Base-by-base conservation (phyloP, 1,140 invertebrate species). In the Temnothorax curvispinosus region DNA sequence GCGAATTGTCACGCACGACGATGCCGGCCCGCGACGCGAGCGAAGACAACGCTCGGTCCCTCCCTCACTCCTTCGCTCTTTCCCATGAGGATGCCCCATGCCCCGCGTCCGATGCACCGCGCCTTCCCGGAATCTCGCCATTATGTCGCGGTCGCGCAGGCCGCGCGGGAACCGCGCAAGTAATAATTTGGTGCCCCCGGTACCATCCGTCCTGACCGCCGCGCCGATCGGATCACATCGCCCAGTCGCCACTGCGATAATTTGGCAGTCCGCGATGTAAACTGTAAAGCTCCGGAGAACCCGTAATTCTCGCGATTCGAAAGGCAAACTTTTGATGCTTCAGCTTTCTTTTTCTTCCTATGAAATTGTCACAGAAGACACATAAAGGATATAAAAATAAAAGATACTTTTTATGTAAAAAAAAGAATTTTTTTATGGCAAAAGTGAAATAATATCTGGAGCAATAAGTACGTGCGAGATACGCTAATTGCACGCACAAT, bases 111-210 rank as follows among this genome's bases (percentile, higher is more conserved):
- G 54, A 56, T 32, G 21, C 44, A 27, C n/a, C 65, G 50, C 6
- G 74, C 13, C 81, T 90, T 91, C 82, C 76, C 11, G 77, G 87
- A 90, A 91, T 91, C 82, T 82, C 77, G 50, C 50, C 81, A 84
- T 88, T 85, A 71, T 32, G n/a, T 18, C 21, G 47, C 41, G 50
- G 44, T 38, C 15, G 15, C 52, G 21, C 27, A 56, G 60, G 69
- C 67, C 52, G 60, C 44, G 60, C 72, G 11, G 60, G 72, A 78
- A 87, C 41, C 27, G 18, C 74, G 47, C 71, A 76, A 76, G 62
- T 74, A 85, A 90, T 75, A 85, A 90, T 90, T 88, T 88, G 67
- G 58, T 44, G 9, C 44, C n/a, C 18, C 13, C 65, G 18, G 62
- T 64, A 62, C 60, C 60, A 27, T 27, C 15, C 38, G 64, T 8